Conservation (phyloP, 2,888 invertebrate species). For the Carcina quercana region DNA sequence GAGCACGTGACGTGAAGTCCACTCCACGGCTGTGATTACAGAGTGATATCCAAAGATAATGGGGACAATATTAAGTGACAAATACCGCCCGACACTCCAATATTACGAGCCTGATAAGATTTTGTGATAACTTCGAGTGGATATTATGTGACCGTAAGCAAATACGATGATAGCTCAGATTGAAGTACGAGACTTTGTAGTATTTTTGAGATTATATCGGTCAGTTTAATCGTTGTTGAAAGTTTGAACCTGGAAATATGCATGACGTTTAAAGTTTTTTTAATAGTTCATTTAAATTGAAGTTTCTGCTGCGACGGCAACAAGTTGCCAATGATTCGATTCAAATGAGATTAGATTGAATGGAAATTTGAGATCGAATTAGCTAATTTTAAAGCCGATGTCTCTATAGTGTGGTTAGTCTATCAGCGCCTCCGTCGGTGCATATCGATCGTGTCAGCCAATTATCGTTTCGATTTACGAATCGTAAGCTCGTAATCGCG, state of each 20-base stretch:
- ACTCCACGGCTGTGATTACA: conserved; percentile 30
- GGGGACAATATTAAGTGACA: conserved; percentile 27
- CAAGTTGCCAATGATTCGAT: too few relatives aligned
- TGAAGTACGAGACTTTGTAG: too few relatives aligned
- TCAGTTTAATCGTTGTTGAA: not conserved
- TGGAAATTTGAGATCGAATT: too few relatives aligned
- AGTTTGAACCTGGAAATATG: not conserved
- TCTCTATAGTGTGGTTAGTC: too few relatives aligned
- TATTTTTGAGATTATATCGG: not conserved
- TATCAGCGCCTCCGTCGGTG: too few relatives aligned
- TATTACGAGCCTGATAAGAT: conserved; percentile 23
- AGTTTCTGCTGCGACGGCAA: not conserved
- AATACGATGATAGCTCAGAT: too few relatives aligned
- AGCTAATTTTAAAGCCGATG: too few relatives aligned
- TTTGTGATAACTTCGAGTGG: conserved; percentile 2
- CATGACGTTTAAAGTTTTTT: not conserved
- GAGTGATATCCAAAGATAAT: conserved; percentile 24
- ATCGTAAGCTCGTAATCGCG: too few relatives aligned
- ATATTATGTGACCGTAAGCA: not conserved
- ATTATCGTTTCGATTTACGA: too few relatives aligned
- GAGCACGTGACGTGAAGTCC: conserved; percentile 6
- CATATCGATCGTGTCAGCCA: too few relatives aligned
- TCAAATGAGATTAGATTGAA: too few relatives aligned
- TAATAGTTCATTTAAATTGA: not conserved
- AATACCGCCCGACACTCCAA: conserved; percentile 23